A percentile compares a stretch with the other conserved stretches of the same genome.
Conservation (phyloP, 1,140 invertebrate species). For the Camponotus vicinus region DNA sequence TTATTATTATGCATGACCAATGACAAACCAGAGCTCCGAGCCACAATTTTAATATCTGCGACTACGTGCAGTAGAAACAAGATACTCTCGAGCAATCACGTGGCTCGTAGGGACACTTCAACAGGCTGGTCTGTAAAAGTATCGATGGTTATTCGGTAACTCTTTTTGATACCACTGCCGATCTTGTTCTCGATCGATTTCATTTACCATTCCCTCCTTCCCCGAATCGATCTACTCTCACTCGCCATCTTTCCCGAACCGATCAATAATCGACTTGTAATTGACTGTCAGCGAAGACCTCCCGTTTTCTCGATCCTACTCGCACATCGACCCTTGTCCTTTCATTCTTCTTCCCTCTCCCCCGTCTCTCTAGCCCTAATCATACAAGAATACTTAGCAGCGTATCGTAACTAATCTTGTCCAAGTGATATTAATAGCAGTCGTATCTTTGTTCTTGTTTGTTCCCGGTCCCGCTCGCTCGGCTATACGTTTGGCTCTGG, state of each 20-base stretch:
- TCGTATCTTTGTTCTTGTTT: slow-evolving; percentile 87
- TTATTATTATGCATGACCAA: slow-evolving; percentile 82
- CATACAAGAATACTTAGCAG: slow-evolving; percentile 84
- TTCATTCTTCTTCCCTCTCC: slow-evolving; percentile 34
- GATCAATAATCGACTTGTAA: not conserved
- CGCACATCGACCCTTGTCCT: slow-evolving; percentile 50
- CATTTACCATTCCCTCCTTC: too few species aligned
- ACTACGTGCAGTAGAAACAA: slow-evolving; percentile 44
- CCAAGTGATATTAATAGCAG: slow-evolving; percentile 86
- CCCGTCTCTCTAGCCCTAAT: slow-evolving; percentile 73
- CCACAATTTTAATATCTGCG: slow-evolving; percentile 76
- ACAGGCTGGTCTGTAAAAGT: slow-evolving; percentile 72
- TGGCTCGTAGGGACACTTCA: slow-evolving; percentile 82
- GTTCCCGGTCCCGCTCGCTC: slow-evolving; percentile 87
- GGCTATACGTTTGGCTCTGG: slow-evolving; percentile 86
- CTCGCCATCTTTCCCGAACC: not conserved
- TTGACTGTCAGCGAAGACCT: slow-evolving; percentile 62
- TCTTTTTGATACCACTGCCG: slow-evolving; percentile 49
- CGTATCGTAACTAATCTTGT: slow-evolving; percentile 84
- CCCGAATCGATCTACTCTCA: not conserved
- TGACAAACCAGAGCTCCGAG: slow-evolving; percentile 87
- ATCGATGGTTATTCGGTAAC: slow-evolving; percentile 43
- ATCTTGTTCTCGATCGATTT: slow-evolving; percentile 41
- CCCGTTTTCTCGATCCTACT: slow-evolving; percentile 61
- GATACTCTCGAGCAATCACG: slow-evolving; percentile 72